Conservation (phyloP, 2,113 vertebrate species). For the Sisor rabdophorus region DNA sequence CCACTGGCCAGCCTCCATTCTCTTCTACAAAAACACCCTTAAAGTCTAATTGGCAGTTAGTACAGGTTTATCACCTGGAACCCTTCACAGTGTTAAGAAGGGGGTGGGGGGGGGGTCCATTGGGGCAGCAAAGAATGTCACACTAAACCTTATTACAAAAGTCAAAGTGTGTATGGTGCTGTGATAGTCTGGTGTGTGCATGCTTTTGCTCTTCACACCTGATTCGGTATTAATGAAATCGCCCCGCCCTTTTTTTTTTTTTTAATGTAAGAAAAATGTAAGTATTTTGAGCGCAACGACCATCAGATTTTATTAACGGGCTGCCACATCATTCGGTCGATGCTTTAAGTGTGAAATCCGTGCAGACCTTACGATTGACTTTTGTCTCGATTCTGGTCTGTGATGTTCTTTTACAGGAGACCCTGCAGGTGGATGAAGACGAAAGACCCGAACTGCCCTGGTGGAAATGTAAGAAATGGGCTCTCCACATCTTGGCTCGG, state of each 20-base stretch:
- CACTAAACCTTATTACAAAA: no score
- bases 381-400: no score
- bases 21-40: conserved; percentile 61
- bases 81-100: background rate
- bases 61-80: background rate
- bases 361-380: no score
- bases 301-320: no score
- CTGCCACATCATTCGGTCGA: background rate
- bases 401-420: conserved; percentile 74
- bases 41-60: background rate
- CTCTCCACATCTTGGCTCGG: conserved; percentile 94
- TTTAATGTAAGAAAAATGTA: no score
- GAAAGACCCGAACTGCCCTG: conserved; percentile 94
- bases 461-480: conserved; percentile 99
- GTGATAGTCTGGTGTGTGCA: background rate
- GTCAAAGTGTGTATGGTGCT: background rate
- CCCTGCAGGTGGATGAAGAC: conserved; percentile 94
- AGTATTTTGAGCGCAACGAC: background rate
- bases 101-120: background rate
- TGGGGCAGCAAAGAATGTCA: no score
- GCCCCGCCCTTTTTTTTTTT: no score
- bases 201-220: background rate
- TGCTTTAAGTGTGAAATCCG: background rate
- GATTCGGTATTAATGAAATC: no score
- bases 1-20: conserved; percentile 71